Conservation (phyloP, 2,113 vertebrate species). For the Zapornia atra region DNA sequence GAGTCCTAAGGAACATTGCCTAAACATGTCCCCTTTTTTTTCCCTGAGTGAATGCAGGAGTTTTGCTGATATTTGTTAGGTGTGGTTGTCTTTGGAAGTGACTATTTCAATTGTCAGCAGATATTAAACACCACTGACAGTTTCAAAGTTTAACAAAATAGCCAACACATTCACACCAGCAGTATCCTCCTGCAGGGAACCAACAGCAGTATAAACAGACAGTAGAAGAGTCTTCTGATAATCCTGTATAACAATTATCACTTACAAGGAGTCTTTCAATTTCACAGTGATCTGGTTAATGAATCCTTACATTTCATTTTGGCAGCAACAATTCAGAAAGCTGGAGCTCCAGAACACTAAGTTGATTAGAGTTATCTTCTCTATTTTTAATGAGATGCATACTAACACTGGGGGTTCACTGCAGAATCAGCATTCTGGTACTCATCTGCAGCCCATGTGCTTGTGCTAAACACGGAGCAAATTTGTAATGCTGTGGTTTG, state of each 20-base stretch:
- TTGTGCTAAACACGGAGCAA: not conserved
- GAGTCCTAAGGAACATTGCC: not conserved
- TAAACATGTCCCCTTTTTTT: not conserved
- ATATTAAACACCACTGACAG: not conserved
- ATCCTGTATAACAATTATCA: not conserved
- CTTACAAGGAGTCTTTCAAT: not conserved
- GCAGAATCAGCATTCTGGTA: not conserved
- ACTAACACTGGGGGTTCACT: not conserved
- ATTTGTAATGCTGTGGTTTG: not conserved
- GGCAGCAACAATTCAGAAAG: conserved; percentile 7
- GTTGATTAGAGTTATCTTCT: not conserved
- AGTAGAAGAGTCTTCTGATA: not conserved
- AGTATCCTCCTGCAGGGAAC: not conserved
- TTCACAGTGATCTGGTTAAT: not conserved
- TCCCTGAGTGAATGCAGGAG: not conserved
- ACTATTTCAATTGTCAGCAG: not conserved
- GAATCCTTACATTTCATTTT: not conserved
- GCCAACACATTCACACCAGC: not conserved
- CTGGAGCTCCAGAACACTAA: not conserved
- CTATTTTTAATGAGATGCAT: conserved; percentile 19
- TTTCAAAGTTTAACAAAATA: not conserved
- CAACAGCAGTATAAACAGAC: not conserved
- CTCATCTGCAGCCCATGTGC: not conserved
- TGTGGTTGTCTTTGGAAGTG: not conserved
- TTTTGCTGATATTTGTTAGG: not conserved